Evolutionary conservation across 1,140 invertebrate genomes (phyloP).

Genomic region (Drosophila malerkotliana): DNA sequence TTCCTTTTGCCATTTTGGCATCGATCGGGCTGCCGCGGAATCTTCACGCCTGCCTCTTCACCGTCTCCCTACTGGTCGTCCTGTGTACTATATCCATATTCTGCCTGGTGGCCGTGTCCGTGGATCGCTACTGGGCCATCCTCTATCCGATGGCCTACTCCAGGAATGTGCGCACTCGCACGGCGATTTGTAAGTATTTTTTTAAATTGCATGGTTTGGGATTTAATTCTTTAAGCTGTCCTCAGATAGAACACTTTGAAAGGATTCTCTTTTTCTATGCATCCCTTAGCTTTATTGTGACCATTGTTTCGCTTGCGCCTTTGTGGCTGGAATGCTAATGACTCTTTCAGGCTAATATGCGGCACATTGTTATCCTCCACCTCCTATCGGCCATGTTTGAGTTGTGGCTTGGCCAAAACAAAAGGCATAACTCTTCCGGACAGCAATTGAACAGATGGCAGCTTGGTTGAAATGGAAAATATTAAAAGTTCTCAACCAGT

Average conservation of each 20-base stretch:
- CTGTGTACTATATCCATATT: constrained; percentile 96
- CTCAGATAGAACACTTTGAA: constrained; percentile 21
- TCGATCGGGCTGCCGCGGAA: constrained; percentile 90
- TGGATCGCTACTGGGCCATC: constrained; percentile 97
- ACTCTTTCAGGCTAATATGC: constrained; percentile 40
- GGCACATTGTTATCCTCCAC: constrained; percentile 40
- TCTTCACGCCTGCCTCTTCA: constrained; percentile 92
- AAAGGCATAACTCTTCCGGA: constrained; percentile 13
- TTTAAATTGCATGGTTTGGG: background rate
- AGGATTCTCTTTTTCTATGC: constrained; percentile 3
- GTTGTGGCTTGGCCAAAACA: constrained; percentile 49
- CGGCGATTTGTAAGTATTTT: constrained; percentile 90
- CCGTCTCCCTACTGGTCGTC: constrained; percentile 93
- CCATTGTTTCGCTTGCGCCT: constrained; percentile 24
- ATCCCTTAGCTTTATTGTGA: background rate
- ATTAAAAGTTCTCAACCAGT: background rate
- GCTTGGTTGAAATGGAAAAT: background rate
- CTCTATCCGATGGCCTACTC: constrained; percentile 95
- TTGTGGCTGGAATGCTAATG: constrained; percentile 45
- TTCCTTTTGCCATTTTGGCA: constrained; percentile 92
- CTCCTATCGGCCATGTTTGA: constrained; percentile 53
- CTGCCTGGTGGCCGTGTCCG: constrained; percentile 94
- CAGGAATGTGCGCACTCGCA: constrained; percentile 92
- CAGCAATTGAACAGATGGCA: constrained; percentile 4
- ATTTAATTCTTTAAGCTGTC: background rate